These are phyloP conservation scores for Drosophila teissieri DNA, from an alignment of 1,140 invertebrate genomes.

Conservation along the genomic window DNA sequence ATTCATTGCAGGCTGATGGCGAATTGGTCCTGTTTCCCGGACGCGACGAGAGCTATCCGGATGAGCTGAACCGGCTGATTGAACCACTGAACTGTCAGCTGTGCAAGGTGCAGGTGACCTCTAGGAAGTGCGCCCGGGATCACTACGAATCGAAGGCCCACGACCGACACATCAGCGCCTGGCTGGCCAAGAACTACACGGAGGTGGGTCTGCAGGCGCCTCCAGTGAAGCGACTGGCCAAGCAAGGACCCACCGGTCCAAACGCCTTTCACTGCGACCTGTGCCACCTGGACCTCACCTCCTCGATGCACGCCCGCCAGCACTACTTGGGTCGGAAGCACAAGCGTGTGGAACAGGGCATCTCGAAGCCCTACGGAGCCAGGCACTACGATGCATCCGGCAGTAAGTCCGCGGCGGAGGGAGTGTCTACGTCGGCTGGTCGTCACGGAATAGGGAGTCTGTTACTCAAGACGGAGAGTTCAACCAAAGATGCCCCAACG, in stretches of 20 bases:
- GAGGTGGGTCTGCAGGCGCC: conserved; percentile 69
- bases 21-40: conserved; percentile 46
- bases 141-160: conserved; percentile 85
- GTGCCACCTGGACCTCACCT: conserved; percentile 85
- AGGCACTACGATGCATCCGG: conserved; percentile 74
- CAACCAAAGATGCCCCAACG: neutral
- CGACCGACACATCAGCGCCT: conserved; percentile 84
- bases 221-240: conserved; percentile 66
- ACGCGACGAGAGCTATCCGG: conserved; percentile 75
- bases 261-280: conserved; percentile 83
- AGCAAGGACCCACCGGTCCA: conserved; percentile 60
- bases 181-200: conserved; percentile 73
- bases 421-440: conserved; percentile 21
- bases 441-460: conserved; percentile 58
- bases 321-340: conserved; percentile 85
- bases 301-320: conserved; percentile 84
- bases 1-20: neutral
- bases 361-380: conserved; percentile 72
- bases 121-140: conserved; percentile 82
- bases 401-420: too few species aligned
- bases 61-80: conserved; percentile 84
- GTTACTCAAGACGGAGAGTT: conserved; percentile 3
- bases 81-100: conserved; percentile 84
- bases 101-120: conserved; percentile 83
- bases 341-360: conserved; percentile 65